These are phyloP conservation scores for Dione vanillae DNA, from an alignment of 2,888 invertebrate genomes.

Conservation along the genomic window DNA sequence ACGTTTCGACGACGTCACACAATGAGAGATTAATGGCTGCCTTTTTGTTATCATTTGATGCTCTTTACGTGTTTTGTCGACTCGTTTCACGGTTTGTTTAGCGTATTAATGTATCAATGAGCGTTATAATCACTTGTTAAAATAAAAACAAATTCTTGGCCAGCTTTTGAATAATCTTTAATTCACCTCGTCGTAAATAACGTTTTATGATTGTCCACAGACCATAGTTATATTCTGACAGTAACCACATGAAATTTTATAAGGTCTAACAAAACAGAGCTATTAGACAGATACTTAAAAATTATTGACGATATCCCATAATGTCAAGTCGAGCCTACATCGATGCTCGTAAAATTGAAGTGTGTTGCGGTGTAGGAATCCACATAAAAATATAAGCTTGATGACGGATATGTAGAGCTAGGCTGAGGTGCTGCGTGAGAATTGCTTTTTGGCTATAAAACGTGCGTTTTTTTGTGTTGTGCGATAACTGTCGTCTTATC, in stretches of 20 bases:
- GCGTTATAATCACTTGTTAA: slow-evolving; percentile 69
- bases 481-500: slow-evolving; percentile 80
- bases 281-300: slow-evolving; percentile 66
- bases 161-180: slow-evolving; percentile 48
- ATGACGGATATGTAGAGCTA: slow-evolving; percentile 49
- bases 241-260: slow-evolving; percentile 36
- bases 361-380: slow-evolving; percentile 74
- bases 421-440: slow-evolving; percentile 57
- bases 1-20: slow-evolving; percentile 71
- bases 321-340: slow-evolving; percentile 66
- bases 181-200: slow-evolving; percentile 28
- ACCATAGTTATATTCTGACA: slow-evolving; percentile 8
- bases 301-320: slow-evolving; percentile 70
- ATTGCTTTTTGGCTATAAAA: slow-evolving; percentile 75
- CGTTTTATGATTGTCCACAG: slow-evolving; percentile 23
- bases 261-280: slow-evolving; percentile 54
- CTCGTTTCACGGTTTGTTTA: slow-evolving; percentile 81
- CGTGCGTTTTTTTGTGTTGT: slow-evolving; percentile 73
- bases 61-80: slow-evolving; percentile 78
- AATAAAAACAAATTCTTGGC: slow-evolving; percentile 60
- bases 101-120: slow-evolving; percentile 73
- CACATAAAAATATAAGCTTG: slow-evolving; percentile 68
- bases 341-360: slow-evolving; percentile 74
- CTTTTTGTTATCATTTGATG: slow-evolving; percentile 78
- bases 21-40: slow-evolving; percentile 80